Evolutionary conservation across 2,888 invertebrate genomes (phyloP), one percentile per base, ranked within the genome.

Genomic region (Drosophila peninsularis): DNA sequence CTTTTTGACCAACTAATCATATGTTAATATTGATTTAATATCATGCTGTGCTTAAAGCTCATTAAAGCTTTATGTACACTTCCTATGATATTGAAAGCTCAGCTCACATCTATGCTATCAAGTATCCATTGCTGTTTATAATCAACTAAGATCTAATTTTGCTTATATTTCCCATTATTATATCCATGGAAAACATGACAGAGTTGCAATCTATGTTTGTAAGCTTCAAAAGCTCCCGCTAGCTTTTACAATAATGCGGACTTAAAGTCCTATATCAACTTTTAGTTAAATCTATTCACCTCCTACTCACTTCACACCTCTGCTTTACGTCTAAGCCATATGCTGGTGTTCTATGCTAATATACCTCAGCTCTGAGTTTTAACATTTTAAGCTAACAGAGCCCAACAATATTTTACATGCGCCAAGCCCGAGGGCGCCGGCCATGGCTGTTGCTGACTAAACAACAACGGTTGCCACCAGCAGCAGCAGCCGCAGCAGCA

Each of bases 331-430:
- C 7, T 9, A 0, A 27, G 60, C 42, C 13, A 11, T 42, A 44
- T 34, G 30, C n/a, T 13, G 24, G 5, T 19, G 17, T 17, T 10
- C 13, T 5, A 17, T n/a, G 36, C 45, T 42, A 56, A 68, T 58
- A 62, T 64, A 56, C 75, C 78, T 39, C 27, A 45, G 6, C 39
- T 19, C 14, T 3, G 5, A 10, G 4, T 34, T 10, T 39, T 17
- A 27, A 10, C 32, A 7, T 36, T 14, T 42, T 27, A 19, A 34
- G 57, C 57, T 27, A 44, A 62, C 27, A 61, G 57, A 47, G 60
- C 65, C 62, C 58, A 78, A 86, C 80, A 73, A 83, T 86, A 83
- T 80, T 88, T 83, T 78, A 86, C 83, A 88, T 88, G 78, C 67
- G 66, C 57, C 70, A 55, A 67, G 71, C 75, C 69, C 47, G 68